phyloP scores from a whole-genome alignment of 2,888 invertebrate genomes.

The Drosophila yooni region DNA sequence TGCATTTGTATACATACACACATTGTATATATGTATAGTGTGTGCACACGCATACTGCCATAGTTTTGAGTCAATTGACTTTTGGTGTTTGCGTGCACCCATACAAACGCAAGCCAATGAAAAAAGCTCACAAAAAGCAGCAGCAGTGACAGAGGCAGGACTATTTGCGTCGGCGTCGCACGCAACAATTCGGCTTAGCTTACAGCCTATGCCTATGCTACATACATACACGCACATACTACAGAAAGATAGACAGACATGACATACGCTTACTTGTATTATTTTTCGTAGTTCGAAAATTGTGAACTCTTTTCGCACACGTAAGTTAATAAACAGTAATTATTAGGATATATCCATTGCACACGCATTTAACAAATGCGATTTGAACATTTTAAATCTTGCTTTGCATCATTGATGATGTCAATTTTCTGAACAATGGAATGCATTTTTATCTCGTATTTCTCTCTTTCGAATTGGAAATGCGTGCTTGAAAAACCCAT shows the following conservation, averaged over 20 bases:
- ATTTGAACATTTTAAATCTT: background rate
- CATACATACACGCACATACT: slow-evolving; percentile 33
- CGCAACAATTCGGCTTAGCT: slow-evolving; percentile 74
- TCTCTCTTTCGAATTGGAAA: background rate
- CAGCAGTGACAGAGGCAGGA: slow-evolving; percentile 35
- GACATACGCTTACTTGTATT: background rate
- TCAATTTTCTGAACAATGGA: background rate
- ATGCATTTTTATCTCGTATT: background rate
- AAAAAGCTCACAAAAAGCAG: slow-evolving; percentile 61
- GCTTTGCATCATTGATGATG: background rate
- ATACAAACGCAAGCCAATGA: slow-evolving; percentile 53
- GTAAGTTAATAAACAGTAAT: background rate
- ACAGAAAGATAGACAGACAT: background rate
- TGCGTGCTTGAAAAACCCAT: background rate
- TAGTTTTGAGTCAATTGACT: slow-evolving; percentile 78
- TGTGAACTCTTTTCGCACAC: background rate
- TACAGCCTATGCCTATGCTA: slow-evolving; percentile 62
- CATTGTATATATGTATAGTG: slow-evolving; percentile 6
- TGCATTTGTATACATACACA: background rate
- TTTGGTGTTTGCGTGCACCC: slow-evolving; percentile 72
- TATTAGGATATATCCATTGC: background rate
- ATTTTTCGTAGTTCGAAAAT: background rate
- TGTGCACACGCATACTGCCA: slow-evolving; percentile 34
- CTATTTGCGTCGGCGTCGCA: slow-evolving; percentile 56
- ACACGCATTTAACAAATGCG: too few species aligned